These are phyloP conservation scores for Lampropteryx suffumata DNA, from an alignment of 2,888 invertebrate species.

Conservation along the genomic window DNA sequence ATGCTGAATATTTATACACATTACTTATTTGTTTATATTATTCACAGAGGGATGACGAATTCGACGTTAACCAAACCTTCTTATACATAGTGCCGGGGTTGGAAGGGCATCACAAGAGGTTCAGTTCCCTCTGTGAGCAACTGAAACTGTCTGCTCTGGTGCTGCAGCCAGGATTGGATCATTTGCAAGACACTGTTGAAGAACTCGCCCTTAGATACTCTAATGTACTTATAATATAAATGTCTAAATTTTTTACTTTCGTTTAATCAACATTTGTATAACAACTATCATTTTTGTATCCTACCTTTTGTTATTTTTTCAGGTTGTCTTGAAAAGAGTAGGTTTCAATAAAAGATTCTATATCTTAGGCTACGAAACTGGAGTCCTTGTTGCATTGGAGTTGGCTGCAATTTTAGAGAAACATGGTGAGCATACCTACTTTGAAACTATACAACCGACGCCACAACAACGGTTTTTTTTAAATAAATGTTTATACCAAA, in stretches of 20 bases:
- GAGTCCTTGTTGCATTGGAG: slow-evolving; percentile 53
- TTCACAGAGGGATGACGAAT: slow-evolving; percentile 50
- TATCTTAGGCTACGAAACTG: slow-evolving; percentile 58
- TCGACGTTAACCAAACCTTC: slow-evolving; percentile 39
- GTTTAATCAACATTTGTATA: no score
- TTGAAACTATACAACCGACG: no score
- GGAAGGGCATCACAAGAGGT: slow-evolving; percentile 49
- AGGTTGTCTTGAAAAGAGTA: slow-evolving; percentile 47
- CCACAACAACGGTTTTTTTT: no score
- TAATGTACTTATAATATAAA: slow-evolving; percentile 26
- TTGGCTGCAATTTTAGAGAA: slow-evolving; percentile 56
- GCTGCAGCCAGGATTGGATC: slow-evolving; percentile 50
- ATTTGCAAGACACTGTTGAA: slow-evolving; percentile 39
- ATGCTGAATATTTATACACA: no score
- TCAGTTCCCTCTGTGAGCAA: slow-evolving; percentile 46
- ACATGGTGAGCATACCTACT: slow-evolving; percentile 41
- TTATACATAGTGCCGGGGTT: slow-evolving; percentile 56
- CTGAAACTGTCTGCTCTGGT: slow-evolving; percentile 52
- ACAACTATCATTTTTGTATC: no score
- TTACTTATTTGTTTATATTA: not conserved
- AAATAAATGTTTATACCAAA: no score
- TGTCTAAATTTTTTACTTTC: no score
- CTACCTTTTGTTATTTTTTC: slow-evolving; percentile 10
- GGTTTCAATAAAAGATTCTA: slow-evolving; percentile 44
- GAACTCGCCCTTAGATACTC: slow-evolving; percentile 45